Evolutionary conservation across 37 sponge, comb jelly and placozoan genomes (phyloP), one percentile per base, ranked within the genome.

Genomic region (Agelas oroides): DNA sequence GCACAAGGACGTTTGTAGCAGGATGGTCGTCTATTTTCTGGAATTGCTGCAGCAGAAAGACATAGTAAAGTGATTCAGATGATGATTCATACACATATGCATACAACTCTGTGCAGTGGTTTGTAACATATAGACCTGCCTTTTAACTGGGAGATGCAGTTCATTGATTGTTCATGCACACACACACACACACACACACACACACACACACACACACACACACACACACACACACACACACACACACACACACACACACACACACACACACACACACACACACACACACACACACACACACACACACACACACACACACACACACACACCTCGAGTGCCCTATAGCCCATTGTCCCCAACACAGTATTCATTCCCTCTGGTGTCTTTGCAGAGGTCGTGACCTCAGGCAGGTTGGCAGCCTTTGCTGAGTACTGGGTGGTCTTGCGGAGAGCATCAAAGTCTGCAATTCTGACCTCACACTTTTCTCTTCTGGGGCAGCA

Each of bases 121-220:
- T 46, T 46, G 46, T 8, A 46, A 46, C 46, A 46, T 46, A 8
- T 46, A 46, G 46, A 46, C 8, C 3, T 46, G 46, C 46, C n/a
- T n/a, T 12, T 8, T 12, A 46, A 46, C 46, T 12, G 3, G 8
- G 46, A 46, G 3, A 46, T 46, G 46, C 46, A 46, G 3, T 12
- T 3, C 8, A 12, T 12, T 46, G 46, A 46, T 12, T 8, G 8
- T 8, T 12, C 3, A 46, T 46, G 46, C 46, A 46, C 46, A 46
- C 46, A 46, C 46, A 46, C 46, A 46, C 8, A 65, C 40, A 65
- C 40, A 34, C 66, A 62, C 63, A 62, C 13, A 62, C 63, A 65
- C 65, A 65, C 65, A 78, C 65, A 78, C 36, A 78, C 65, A 78
- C 65, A 13, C 39, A 78, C 36, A 78, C 76, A 75, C 76, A 75